Base-by-base conservation (phyloP, 2,888 invertebrate genomes). In the Chrysodeixis includens region DNA sequence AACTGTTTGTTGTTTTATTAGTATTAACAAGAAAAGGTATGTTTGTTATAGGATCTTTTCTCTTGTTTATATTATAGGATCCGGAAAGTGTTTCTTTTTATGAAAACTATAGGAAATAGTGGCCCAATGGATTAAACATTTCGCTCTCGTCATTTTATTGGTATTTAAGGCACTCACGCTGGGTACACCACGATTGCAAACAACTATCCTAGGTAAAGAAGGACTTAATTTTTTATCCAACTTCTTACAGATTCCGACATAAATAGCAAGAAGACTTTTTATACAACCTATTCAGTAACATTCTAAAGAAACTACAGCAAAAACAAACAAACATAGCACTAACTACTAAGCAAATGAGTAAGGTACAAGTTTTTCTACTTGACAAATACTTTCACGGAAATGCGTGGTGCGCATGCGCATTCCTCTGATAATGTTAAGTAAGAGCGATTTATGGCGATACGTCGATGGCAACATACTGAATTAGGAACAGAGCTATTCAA, bases 331-430 rank as follows among this genome's bases (percentile, higher is more conserved):
- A 14, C 20, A 20, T 55, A 52, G 46, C 40, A 16, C 56, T 32
- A 8, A 22, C 18, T 16, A 53, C 20, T 69, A 63, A 4, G 63
- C 46, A 52, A 69, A 60, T 16, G 22, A 69, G 22, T 56, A 56
- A 58, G 16, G 30, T 30, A 52, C 52, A 4, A 0, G 40, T 62
- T 66, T 57, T 44, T 32, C 30, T 66, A 65, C 40, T 40, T 40
- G 40, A 40, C 32, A 56, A 70, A 65, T 12, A 53, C 61, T 76
- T 76, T 73, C 72, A 49, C 56, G 76, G 76, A 76, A 71, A 76
- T 59, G 14, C 35, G 35, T 57, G 18, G 46, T 44, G 32, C 35
- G 40, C 40, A n/a, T 35, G 12, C 40, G 32, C 30, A 56, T 56
- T 59, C 56, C 30, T 57, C 32, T 22, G 12, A 22, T 56, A 9